Conservation (phyloP, 2,113 vertebrate species). For the Stegostoma tigrinum region DNA sequence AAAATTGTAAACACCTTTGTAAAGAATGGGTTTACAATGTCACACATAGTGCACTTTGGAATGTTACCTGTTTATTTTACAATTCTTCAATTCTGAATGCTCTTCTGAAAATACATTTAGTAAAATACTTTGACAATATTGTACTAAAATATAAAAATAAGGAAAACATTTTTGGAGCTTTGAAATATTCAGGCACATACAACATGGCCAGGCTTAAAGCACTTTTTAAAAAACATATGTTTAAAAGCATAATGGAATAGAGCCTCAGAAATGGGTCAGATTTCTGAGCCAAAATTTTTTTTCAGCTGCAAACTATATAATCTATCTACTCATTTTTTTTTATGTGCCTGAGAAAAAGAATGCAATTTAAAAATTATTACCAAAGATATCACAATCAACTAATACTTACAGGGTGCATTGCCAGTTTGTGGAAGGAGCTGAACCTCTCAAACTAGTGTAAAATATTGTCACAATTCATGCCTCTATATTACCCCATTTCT, state of each 20-base stretch:
- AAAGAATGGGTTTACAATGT: conserved; percentile 22
- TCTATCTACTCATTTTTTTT: neutral
- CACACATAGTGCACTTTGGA: neutral
- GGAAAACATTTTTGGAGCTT: neutral
- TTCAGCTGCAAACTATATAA: neutral
- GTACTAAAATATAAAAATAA: neutral
- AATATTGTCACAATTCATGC: neutral
- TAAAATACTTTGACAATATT: neutral
- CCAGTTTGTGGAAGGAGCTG: too few relatives aligned
- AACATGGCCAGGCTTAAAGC: neutral
- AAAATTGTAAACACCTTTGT: conserved; percentile 29
- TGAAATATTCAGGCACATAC: neutral
- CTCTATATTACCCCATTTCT: neutral
- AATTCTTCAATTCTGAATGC: neutral
- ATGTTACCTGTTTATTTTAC: neutral
- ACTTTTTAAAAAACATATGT: neutral
- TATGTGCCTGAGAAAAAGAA: neutral
- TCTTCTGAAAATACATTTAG: neutral
- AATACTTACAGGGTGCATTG: too few relatives aligned
- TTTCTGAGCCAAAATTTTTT: neutral
- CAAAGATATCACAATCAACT: too few relatives aligned
- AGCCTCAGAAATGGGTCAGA: neutral
- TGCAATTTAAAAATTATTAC: neutral
- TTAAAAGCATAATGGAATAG: neutral
- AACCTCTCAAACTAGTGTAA: too few relatives aligned